A percentile compares a stretch with the other conserved stretches of the same genome.
These are phyloP conservation scores for Mormyrus hasselquistii DNA, from an alignment of 2,797 vertebrate genomes.

Conservation along the genomic window DNA sequence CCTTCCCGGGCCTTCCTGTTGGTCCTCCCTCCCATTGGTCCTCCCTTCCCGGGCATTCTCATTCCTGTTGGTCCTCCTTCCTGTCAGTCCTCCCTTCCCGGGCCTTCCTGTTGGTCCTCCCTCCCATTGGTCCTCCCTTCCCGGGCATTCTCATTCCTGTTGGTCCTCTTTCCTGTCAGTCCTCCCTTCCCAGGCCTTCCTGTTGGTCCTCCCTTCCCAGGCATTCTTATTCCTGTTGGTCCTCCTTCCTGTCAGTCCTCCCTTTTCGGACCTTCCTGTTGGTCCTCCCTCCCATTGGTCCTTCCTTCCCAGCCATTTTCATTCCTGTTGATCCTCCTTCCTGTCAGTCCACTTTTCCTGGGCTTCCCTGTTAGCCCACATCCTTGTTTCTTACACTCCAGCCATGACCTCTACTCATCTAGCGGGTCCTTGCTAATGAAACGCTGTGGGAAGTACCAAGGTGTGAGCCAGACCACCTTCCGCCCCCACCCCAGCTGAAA, in stretches of 20 bases:
- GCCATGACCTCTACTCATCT: slow-evolving; percentile 7
- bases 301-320: too few relatives aligned
- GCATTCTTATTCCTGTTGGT: neutral
- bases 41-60: too few relatives aligned
- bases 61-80: too few relatives aligned
- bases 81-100: neutral
- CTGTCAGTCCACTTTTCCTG: neutral
- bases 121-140: too few relatives aligned
- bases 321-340: neutral
- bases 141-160: too few relatives aligned
- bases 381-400: neutral
- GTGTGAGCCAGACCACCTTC: neutral
- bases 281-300: neutral
- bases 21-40: neutral
- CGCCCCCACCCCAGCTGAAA: neutral
- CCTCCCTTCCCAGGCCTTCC: neutral
- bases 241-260: neutral
- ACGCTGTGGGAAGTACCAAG: neutral
- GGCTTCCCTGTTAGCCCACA: neutral
- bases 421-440: neutral
- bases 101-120: neutral
- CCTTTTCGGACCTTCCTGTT: neutral
- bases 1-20: neutral
- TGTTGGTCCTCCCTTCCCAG: neutral
- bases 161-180: too few relatives aligned